A percentile compares a stretch with the other conserved stretches of the same genome.
Evolutionary conservation across 2,797 vertebrate species (phyloP).

Genomic region (Protonibea diacanthus): DNA sequence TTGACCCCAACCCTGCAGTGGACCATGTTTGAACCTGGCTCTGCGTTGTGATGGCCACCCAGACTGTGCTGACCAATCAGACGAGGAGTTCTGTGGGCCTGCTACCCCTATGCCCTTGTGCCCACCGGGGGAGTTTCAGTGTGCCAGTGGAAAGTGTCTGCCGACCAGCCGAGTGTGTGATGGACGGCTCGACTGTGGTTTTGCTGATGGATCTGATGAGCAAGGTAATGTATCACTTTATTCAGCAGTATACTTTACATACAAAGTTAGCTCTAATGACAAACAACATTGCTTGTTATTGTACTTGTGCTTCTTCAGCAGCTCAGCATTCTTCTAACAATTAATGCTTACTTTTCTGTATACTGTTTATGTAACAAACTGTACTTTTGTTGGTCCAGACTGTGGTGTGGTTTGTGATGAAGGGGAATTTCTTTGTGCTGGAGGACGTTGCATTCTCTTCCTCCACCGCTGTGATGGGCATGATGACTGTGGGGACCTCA

Average conservation of each 20-base stretch:
- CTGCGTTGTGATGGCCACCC: conserved; percentile 87
- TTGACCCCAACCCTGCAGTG: conserved; percentile 64
- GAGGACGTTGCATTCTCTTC: conserved; percentile 88
- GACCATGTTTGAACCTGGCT: conserved; percentile 87
- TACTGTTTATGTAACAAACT: not conserved
- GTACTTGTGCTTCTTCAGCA: too few species aligned
- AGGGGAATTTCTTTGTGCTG: conserved; percentile 86
- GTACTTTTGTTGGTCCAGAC: conserved; percentile 73
- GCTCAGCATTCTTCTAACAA: not conserved
- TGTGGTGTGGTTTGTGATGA: conserved; percentile 86
- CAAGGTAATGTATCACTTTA: conserved; percentile 67
- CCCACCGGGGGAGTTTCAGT: conserved; percentile 83
- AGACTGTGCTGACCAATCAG: conserved; percentile 90
- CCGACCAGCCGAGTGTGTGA: conserved; percentile 79
- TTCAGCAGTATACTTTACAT: not conserved
- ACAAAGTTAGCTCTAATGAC: not conserved
- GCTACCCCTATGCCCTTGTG: conserved; percentile 71
- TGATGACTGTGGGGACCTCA: conserved; percentile 92
- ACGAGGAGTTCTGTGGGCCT: conserved; percentile 88
- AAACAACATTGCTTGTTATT: not conserved
- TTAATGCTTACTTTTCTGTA: not conserved
- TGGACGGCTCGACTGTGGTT: conserved; percentile 86
- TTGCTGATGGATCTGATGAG: conserved; percentile 87
- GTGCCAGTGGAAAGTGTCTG: conserved; percentile 84
- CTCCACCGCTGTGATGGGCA: conserved; percentile 89